Conservation (phyloP, 2,113 vertebrate species). For the Prochilodus magdalenae region DNA sequence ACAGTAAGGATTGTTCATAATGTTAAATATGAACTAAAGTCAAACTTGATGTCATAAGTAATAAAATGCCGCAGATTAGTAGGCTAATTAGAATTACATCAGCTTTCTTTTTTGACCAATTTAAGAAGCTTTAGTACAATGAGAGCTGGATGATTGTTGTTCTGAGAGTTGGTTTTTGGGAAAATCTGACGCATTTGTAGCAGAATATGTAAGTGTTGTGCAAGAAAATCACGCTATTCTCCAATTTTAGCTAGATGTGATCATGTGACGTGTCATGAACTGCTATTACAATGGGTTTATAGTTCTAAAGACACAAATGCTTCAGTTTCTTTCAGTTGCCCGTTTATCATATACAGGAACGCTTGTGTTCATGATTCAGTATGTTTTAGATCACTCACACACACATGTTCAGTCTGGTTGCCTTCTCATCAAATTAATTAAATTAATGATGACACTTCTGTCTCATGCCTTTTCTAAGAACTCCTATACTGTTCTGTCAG, state of each 20-base stretch:
- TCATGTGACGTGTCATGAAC: not conserved
- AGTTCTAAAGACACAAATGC: not conserved
- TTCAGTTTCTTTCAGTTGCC: not conserved
- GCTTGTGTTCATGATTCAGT: not conserved
- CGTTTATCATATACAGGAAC: not conserved
- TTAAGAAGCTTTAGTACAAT: too few species aligned
- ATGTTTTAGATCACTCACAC: not conserved
- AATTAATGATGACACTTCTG: not conserved
- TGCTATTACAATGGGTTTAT: constrained; percentile 13
- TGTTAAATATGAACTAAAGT: too few species aligned
- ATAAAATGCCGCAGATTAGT: too few species aligned
- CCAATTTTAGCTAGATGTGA: not conserved
- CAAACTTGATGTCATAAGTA: too few species aligned
- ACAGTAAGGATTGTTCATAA: too few species aligned
- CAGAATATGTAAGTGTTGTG: too few species aligned
- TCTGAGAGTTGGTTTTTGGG: not conserved
- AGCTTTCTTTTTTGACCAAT: too few species aligned
- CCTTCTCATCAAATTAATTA: not conserved
- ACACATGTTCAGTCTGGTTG: not conserved
- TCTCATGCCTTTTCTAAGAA: not conserved
- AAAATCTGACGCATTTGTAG: not conserved
- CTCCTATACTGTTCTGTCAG: constrained; percentile 8
- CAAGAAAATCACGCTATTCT: not conserved
- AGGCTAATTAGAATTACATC: too few species aligned
- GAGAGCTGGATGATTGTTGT: too few species aligned